Evolutionary conservation across 2,888 invertebrate species (phyloP).

Genomic region (Amphiduros pacificus): DNA sequence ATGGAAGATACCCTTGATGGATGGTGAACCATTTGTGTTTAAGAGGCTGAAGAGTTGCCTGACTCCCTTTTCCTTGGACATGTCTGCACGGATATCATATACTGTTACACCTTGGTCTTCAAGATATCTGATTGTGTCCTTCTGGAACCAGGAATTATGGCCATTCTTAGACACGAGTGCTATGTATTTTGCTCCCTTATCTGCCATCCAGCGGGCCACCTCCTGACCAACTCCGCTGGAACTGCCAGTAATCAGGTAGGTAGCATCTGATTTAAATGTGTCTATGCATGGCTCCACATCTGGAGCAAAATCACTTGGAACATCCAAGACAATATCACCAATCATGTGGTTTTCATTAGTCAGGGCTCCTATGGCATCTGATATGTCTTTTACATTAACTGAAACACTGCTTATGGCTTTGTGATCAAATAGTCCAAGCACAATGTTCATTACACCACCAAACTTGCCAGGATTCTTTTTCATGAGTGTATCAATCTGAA

Average conservation of each 20-base stretch:
- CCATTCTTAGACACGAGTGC: not conserved
- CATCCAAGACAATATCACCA: conserved; percentile 13
- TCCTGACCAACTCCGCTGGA: conserved; percentile 1
- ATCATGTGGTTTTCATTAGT: not conserved
- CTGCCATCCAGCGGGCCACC: conserved; percentile 13
- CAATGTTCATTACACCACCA: too few species aligned
- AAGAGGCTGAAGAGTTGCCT: not conserved
- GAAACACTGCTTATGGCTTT: too few species aligned
- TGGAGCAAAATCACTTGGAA: conserved; percentile 3
- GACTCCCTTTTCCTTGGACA: conserved; percentile 1
- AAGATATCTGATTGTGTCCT: not conserved
- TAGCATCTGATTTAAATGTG: not conserved
- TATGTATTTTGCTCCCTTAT: conserved; percentile 9
- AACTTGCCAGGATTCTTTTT: too few species aligned
- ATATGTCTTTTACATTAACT: too few species aligned
- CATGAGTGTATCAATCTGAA: too few species aligned
- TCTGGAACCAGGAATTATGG: conserved; percentile 1
- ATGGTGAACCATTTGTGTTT: not conserved
- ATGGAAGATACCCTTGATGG: conserved; percentile 5
- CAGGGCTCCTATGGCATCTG: too few species aligned
- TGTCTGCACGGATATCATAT: conserved; percentile 3
- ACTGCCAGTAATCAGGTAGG: conserved; percentile 5
- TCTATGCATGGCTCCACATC: not conserved
- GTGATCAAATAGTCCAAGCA: too few species aligned
- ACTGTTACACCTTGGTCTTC: not conserved